Evolutionary conservation across 2,888 invertebrate species (phyloP), one percentile per base, ranked within the genome.

Genomic region (Sphaerophoria taeniata): DNA sequence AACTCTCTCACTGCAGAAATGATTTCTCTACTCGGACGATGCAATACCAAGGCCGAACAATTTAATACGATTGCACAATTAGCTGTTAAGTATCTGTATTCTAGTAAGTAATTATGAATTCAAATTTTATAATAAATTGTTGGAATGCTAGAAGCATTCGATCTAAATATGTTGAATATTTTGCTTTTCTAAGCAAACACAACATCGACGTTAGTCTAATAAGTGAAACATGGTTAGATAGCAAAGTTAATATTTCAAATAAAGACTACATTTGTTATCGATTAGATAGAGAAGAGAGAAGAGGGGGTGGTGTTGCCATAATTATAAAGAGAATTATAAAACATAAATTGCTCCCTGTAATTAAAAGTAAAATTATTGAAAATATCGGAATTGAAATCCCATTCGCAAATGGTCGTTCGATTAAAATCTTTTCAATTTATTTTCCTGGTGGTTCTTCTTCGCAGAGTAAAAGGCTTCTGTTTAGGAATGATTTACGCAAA

Each of bases 61-160:
- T 72, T 72, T 31, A 72, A 72, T 33, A 72, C 60, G 11, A 72
- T 60, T 72, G 39, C 51, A 43, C 60, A 60, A 60, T 60, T 61
- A 51, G 72, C 72, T 31, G 49, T 72, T 60, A 61, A 72, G 51
- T 72, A 60, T 72, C 36, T 72, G 2, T 72, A 72, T 39, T 36
- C 36, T 60, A 31, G 60, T 60, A 61, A 72, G 53, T 71, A 60
- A 60, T 71, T 49, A 58, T 45, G 43, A 45, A 24, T 36, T 5
- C 16, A 49, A 58, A 33, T 16, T n/a, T 71, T 24, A 72, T 49
- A 4, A 72, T 72, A 51, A 61, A 39, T 16, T 61, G 61, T 61
- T 61, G 24, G 45, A 61, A 45, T 61, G 61, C 61, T 43, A 63
- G 63, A 63, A 63, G 63, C 45, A 47, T 63, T 63, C 47, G 60